Conservation (phyloP, 2,113 vertebrate genomes). For the Melanerpes formicivorus region DNA sequence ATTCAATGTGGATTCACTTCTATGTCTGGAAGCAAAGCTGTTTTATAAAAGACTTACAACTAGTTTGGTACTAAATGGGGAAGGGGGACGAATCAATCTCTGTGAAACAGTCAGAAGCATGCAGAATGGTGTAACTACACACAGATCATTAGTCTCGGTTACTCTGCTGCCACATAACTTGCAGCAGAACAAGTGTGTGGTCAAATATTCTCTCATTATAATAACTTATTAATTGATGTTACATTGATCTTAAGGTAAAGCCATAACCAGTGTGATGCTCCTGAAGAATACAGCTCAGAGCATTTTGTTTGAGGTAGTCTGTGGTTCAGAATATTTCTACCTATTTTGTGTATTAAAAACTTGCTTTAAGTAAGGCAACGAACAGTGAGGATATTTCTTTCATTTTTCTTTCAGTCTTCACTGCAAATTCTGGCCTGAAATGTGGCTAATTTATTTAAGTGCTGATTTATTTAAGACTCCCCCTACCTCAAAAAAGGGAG, state of each 20-base stretch:
- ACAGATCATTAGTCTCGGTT: background rate
- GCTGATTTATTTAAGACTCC: background rate
- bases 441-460: background rate
- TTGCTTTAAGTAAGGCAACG: background rate
- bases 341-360: background rate
- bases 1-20: slow-evolving; percentile 17
- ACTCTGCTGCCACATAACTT: background rate
- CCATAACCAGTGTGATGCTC: background rate
- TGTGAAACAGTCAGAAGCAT: background rate
- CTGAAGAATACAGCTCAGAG: background rate
- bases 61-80: background rate
- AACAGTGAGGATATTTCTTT: background rate
- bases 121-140: background rate
- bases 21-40: background rate
- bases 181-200: background rate
- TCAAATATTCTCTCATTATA: background rate
- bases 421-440: background rate
- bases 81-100: background rate
- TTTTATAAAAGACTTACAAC: background rate
- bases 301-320: background rate
- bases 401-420: background rate
- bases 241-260: background rate
- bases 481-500: background rate
- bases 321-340: background rate
- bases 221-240: background rate